Percentiles rank a stretch among this genome's conserved stretches.
Conservation (phyloP, 2,888 invertebrate genomes). For the Melinopterus prodromus region DNA sequence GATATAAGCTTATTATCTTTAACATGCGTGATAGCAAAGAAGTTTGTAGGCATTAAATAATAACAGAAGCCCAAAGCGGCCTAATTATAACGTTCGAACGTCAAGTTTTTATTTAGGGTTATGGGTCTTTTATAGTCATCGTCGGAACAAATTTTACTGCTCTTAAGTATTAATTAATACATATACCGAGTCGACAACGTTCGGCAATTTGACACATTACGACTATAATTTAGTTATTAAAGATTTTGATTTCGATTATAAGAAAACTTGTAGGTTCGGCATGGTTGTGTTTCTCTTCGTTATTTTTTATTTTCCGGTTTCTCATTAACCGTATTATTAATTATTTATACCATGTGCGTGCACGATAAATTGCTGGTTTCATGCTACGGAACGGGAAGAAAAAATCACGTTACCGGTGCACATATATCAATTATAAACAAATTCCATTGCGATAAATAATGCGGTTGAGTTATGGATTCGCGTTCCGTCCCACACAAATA, state of each 20-base stretch:
- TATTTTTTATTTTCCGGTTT: background rate
- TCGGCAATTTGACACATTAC: background rate
- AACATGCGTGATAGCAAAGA: background rate
- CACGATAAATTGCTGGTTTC: background rate
- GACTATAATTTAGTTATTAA: conserved; percentile 4
- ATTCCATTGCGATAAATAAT: background rate
- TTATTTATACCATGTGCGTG: background rate
- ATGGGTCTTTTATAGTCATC: background rate
- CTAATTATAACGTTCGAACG: background rate
- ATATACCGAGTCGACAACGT: background rate
- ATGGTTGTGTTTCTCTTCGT: background rate
- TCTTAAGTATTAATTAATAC: background rate
- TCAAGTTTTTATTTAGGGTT: background rate
- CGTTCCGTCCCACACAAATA: background rate
- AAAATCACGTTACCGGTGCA: background rate
- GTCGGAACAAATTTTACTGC: background rate
- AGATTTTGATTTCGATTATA: background rate
- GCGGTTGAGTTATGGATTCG: background rate
- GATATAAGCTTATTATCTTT: background rate
- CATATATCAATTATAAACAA: conserved; percentile 4
- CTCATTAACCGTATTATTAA: background rate
- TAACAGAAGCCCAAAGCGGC: background rate
- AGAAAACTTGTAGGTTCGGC: background rate
- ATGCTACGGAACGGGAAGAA: background rate
- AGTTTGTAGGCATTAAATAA: background rate